A percentile compares a stretch with the other conserved stretches of the same genome.
Conservation (phyloP, 2,113 vertebrate species). For the Psilopsiagon aurifrons region DNA sequence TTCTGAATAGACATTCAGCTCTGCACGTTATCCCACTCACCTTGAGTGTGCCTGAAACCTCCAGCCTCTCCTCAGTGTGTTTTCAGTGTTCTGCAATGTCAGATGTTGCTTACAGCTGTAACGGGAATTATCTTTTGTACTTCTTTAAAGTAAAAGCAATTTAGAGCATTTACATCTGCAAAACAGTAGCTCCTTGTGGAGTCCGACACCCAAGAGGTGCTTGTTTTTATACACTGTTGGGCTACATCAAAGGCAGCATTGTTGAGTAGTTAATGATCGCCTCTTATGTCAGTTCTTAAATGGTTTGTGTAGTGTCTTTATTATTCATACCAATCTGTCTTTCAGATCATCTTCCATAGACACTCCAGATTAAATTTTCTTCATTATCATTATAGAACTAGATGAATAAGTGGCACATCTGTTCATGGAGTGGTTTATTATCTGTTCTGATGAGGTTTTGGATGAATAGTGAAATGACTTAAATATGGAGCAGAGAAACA, state of each 20-base stretch:
- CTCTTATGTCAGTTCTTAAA: slow-evolving; percentile 42
- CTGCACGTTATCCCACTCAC: neutral
- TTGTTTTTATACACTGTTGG: neutral
- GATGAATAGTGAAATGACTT: slow-evolving; percentile 75
- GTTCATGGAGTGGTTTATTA: slow-evolving; percentile 81
- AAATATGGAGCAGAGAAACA: slow-evolving; percentile 60
- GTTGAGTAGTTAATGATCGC: slow-evolving; percentile 35
- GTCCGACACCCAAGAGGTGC: slow-evolving; percentile 26
- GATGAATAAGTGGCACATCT: slow-evolving; percentile 84
- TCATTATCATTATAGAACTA: slow-evolving; percentile 79
- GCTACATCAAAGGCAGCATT: slow-evolving; percentile 13
- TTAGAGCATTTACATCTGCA: slow-evolving; percentile 45
- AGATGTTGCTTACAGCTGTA: slow-evolving; percentile 76
- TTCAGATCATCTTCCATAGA: slow-evolving; percentile 72
- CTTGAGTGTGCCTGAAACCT: slow-evolving; percentile 34
- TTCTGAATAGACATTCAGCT: neutral
- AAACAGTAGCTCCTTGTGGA: slow-evolving; percentile 19
- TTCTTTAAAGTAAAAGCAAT: slow-evolving; percentile 39
- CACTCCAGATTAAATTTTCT: slow-evolving; percentile 79
- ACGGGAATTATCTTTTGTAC: slow-evolving; percentile 53
- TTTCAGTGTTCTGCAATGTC: slow-evolving; percentile 61
- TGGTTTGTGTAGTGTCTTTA: slow-evolving; percentile 41
- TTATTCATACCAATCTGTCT: slow-evolving; percentile 80
- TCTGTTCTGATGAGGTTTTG: slow-evolving; percentile 73
- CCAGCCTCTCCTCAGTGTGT: neutral